A percentile compares a stretch with the other conserved stretches of the same genome.
Conservation (phyloP, 2,113 vertebrate species). For the Semnopithecus entellus region DNA sequence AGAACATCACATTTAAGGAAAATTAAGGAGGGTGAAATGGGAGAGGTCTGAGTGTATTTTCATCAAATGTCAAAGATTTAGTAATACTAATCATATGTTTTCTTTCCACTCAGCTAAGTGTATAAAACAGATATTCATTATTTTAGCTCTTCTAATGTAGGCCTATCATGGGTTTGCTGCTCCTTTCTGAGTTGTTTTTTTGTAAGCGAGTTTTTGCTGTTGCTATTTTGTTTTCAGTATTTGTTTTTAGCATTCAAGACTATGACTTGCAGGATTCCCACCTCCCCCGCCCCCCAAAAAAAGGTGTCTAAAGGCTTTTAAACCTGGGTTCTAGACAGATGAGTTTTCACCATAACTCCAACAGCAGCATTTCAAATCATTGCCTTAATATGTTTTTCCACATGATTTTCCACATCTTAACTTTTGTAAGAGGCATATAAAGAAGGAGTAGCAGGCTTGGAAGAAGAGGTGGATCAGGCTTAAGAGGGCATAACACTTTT, state of each 20-base stretch:
- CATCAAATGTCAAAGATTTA: neutral
- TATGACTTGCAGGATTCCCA: neutral
- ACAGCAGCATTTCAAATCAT: neutral
- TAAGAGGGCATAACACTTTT: neutral
- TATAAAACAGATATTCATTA: neutral
- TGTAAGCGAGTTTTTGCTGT: neutral
- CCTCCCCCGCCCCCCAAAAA: too few species aligned
- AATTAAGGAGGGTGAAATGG: neutral
- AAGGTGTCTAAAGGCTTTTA: neutral
- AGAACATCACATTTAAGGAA: constrained; percentile 19
- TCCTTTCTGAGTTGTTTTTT: neutral
- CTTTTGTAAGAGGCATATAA: neutral
- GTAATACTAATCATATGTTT: neutral
- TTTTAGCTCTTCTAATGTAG: neutral
- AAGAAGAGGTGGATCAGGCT: neutral
- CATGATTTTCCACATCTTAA: neutral
- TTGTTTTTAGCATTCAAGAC: neutral
- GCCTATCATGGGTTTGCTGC: neutral
- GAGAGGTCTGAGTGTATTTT: neutral
- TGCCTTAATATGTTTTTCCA: neutral
- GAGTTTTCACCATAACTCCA: neutral
- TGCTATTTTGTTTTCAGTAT: neutral
- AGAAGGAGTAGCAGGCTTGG: neutral
- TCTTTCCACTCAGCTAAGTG: neutral
- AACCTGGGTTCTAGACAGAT: neutral